Base-by-base conservation (phyloP, 1,140 invertebrate species). In the Brachystomella parvula region DNA sequence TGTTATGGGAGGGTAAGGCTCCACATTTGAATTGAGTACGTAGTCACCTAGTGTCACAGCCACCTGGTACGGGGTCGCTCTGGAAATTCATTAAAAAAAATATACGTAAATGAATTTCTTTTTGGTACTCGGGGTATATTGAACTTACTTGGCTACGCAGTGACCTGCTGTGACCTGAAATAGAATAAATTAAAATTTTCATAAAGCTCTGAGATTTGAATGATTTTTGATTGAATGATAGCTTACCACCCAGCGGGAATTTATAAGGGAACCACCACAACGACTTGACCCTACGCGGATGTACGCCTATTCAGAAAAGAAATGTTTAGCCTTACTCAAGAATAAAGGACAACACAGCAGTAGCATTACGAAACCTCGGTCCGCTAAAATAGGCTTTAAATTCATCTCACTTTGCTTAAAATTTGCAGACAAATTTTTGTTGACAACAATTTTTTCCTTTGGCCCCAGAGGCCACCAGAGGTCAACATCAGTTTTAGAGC, bases 251-350 rank as follows among this genome's bases (percentile, higher is more conserved):
- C 96, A 93, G 66, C 89, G 85, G 57, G 90, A 83, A 73, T 90
- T 94, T 69, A 97, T 88, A 66, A 98, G 82, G 1, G 93, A 94
- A 32, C 93, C 94, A 6, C 95, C 95, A 78, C 95, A 98, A 78
- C 92, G 89, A 79, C 81, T 86, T 83, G 65, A 89, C 87, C 75
- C 92, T 86, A 95, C 94, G 75, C 92, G 82, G 71, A 96, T 94
- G 79, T 95, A 94, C 0, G 93, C 94, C 83, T 88, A 24, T n/a
- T n/a, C n/a, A n/a, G n/a, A n/a, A n/a, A n/a, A n/a, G n/a, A n/a
- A n/a, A n/a, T n/a, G n/a, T n/a, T n/a, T n/a, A n/a, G n/a, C n/a
- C n/a, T n/a, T n/a, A n/a, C n/a, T n/a, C n/a, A n/a, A n/a, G n/a
- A n/a, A n/a, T n/a, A n/a, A n/a, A n/a, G n/a, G n/a, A n/a, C n/a